A percentile compares a stretch with the other conserved stretches of the same genome.
These are phyloP conservation scores for Perca flavescens DNA, from an alignment of 2,113 vertebrate species.

Conservation along the genomic window DNA sequence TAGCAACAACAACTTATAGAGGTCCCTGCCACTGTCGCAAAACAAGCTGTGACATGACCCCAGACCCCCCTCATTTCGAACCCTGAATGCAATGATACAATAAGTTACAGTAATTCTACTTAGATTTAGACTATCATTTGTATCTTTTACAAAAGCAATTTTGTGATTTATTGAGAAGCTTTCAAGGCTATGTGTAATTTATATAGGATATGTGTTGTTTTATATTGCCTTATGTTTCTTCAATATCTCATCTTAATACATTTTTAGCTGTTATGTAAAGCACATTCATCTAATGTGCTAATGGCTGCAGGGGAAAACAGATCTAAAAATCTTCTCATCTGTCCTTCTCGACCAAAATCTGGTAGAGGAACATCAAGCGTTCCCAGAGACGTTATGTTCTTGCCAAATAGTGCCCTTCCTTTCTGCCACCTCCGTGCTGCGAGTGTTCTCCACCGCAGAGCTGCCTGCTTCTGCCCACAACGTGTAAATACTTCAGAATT, in stretches of 20 bases:
- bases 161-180: background rate
- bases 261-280: background rate
- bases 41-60: background rate
- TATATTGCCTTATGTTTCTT: background rate
- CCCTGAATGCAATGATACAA: background rate
- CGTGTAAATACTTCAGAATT: background rate
- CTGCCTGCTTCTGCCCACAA: slow-evolving; percentile 25
- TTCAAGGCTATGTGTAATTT: background rate
- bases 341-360: slow-evolving; percentile 4
- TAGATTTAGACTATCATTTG: background rate
- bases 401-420: slow-evolving; percentile 42
- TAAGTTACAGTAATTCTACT: background rate
- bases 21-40: background rate
- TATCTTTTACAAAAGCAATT: background rate
- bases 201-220: too few species aligned
- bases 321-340: background rate
- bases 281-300: background rate
- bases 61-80: too few species aligned
- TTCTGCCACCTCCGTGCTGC: slow-evolving; percentile 47
- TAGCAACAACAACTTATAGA: background rate
- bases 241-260: background rate
- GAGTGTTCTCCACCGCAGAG: slow-evolving; percentile 34
- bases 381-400: slow-evolving; percentile 47
- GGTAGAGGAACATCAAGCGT: slow-evolving; percentile 5
- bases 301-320: background rate